These are phyloP conservation scores for Megalops atlanticus DNA, from an alignment of 2,113 vertebrate species.

Conservation along the genomic window DNA sequence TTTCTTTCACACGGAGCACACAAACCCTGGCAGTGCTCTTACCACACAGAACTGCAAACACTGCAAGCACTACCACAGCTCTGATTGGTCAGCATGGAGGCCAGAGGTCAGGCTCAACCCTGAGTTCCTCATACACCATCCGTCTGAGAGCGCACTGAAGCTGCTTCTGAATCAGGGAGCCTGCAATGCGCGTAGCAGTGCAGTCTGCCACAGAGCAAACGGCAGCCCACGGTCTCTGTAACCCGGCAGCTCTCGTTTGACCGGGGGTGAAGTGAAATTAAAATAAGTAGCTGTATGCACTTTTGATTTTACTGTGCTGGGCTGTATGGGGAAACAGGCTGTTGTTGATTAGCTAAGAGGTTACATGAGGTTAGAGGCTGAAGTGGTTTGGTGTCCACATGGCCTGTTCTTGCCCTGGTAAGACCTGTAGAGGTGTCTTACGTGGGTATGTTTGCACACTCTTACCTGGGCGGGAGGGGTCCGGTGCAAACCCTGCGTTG, in stretches of 20 bases:
- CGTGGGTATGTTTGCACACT: no score
- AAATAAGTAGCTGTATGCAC: neutral
- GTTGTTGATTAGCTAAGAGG: no score
- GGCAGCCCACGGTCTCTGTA: no score
- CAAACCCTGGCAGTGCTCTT: neutral
- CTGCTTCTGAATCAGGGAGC: no score
- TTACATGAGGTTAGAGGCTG: neutral
- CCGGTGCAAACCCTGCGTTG: no score
- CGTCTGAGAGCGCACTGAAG: no score
- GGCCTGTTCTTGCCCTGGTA: neutral
- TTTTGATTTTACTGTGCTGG: neutral
- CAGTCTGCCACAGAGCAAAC: no score
- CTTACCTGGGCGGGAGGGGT: no score
- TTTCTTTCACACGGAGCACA: neutral
- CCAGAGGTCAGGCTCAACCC: neutral
- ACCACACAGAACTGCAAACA: neutral
- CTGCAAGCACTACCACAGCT: neutral
- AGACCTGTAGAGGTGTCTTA: no score
- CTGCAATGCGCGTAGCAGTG: no score
- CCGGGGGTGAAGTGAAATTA: no score
- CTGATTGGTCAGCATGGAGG: neutral
- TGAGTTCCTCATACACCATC: neutral
- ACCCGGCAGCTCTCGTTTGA: no score
- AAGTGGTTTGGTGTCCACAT: neutral
- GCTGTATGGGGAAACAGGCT: neutral